A percentile compares a stretch with the other conserved stretches of the same genome.
These are phyloP conservation scores for Anorthoa munda DNA, from an alignment of 2,888 invertebrate genomes.

Conservation along the genomic window DNA sequence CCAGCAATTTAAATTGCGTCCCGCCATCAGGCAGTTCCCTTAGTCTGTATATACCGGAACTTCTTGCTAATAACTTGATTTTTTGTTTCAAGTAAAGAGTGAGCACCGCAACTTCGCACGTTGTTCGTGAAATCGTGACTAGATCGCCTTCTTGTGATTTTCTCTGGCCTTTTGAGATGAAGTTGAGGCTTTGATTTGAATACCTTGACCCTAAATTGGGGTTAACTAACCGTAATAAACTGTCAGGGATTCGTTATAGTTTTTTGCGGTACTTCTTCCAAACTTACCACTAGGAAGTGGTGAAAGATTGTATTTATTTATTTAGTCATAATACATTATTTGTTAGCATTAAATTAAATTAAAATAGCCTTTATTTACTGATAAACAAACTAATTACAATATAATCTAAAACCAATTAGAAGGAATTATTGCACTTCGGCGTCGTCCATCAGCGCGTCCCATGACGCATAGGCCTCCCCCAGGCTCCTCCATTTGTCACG, in stretches of 20 bases:
- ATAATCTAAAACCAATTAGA: too few relatives aligned
- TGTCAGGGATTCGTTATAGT: neutral
- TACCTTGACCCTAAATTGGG: slow-evolving; percentile 17
- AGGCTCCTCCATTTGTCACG: too few relatives aligned
- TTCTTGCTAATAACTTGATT: neutral
- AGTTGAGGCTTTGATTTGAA: neutral
- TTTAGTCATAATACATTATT: too few relatives aligned
- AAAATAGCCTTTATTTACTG: too few relatives aligned
- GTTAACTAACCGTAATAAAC: neutral
- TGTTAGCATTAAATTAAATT: too few relatives aligned
- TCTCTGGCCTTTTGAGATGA: slow-evolving; percentile 7
- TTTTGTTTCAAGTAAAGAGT: neutral
- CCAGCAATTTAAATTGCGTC: too few relatives aligned
- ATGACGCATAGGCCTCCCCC: too few relatives aligned
- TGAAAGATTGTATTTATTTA: too few relatives aligned
- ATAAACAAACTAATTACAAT: too few relatives aligned
- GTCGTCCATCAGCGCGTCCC: too few relatives aligned
- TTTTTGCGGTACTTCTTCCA: neutral
- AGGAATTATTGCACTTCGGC: too few relatives aligned
- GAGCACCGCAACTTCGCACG: neutral
- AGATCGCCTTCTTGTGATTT: slow-evolving; percentile 19
- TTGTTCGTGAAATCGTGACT: slow-evolving; percentile 31
- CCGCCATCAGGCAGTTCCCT: neutral
- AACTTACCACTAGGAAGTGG: too few relatives aligned
- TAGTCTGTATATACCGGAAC: neutral